These are phyloP conservation scores for Lamproptera curius DNA, from an alignment of 2,888 invertebrate genomes.

Conservation along the genomic window DNA sequence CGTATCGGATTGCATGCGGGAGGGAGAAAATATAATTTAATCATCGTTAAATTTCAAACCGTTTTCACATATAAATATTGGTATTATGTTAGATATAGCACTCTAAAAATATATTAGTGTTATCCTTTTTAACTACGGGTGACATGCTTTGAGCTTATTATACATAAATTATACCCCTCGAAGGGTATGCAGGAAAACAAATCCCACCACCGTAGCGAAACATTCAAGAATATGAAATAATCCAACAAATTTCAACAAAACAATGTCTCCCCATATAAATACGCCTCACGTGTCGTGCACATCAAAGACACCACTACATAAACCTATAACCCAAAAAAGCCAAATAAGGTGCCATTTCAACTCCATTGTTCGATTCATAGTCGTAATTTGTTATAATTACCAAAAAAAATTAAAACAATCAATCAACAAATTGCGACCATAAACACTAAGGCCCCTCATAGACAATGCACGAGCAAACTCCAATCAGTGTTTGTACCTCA, in stretches of 20 bases:
- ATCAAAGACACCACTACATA: slow-evolving; percentile 41
- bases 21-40: slow-evolving; percentile 48
- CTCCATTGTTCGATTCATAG: slow-evolving; percentile 37
- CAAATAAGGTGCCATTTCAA: slow-evolving; percentile 49
- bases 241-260: neutral
- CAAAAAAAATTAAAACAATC: too few relatives aligned
- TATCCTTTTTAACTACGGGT: slow-evolving; percentile 17
- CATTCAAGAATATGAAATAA: slow-evolving; percentile 1
- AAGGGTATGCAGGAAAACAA: neutral
- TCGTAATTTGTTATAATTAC: slow-evolving; percentile 39
- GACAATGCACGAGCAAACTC: slow-evolving; percentile 56
- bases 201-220: slow-evolving; percentile 13
- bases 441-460: slow-evolving; percentile 40
- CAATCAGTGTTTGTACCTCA: slow-evolving; percentile 79
- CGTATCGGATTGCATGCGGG: slow-evolving; percentile 63
- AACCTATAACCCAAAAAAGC: slow-evolving; percentile 45
- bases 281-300: slow-evolving; percentile 8
- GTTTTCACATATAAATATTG: slow-evolving; percentile 26
- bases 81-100: slow-evolving; percentile 21
- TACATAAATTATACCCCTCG: neutral
- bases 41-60: slow-evolving; percentile 20
- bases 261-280: slow-evolving; percentile 5
- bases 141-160: slow-evolving; percentile 9
- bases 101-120: slow-evolving; percentile 16
- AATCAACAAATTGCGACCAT: slow-evolving; percentile 41